Percentiles rank a stretch among this genome's conserved stretches.
Evolutionary conservation across 2,797 vertebrate species (phyloP).

Genomic region (Chrysocyon brachyurus): DNA sequence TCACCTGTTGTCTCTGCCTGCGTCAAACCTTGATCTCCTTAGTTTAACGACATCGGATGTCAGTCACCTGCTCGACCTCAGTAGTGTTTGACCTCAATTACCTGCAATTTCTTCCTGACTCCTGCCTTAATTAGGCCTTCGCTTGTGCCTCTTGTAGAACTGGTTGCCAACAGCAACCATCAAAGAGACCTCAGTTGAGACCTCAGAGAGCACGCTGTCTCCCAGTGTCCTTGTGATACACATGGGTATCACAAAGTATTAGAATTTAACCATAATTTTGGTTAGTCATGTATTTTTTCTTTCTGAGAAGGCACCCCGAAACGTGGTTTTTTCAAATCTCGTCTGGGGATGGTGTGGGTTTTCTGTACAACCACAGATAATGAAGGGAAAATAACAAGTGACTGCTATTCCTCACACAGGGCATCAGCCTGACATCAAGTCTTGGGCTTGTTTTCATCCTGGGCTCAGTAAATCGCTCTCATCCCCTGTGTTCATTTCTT

Average conservation of each 20-base stretch:
- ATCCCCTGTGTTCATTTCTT: not conserved
- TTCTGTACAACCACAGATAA: not conserved
- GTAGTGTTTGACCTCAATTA: slow-evolving; percentile 56
- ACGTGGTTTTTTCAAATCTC: not conserved
- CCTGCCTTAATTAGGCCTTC: slow-evolving; percentile 55
- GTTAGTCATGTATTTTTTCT: not conserved
- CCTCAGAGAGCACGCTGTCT: slow-evolving; percentile 19
- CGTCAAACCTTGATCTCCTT: slow-evolving; percentile 6
- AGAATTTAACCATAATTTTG: not conserved
- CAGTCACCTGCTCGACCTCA: slow-evolving; percentile 14
- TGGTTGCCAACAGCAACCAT: slow-evolving; percentile 65
- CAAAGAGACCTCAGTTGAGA: not conserved
- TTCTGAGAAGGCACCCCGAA: not conserved
- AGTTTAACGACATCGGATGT: not conserved
- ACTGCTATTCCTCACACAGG: not conserved
- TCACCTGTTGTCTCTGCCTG: slow-evolving; percentile 8
- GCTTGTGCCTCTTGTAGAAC: not conserved
- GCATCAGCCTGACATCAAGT: not conserved
- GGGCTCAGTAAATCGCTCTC: not conserved
- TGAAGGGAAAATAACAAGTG: not conserved
- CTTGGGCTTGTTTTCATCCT: not conserved
- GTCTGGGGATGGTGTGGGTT: not conserved
- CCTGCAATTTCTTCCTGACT: slow-evolving; percentile 58
- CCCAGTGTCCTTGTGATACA: not conserved
- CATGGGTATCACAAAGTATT: not conserved